Evolutionary conservation across 2,797 vertebrate genomes (phyloP).

Genomic region (Euthynnus affinis): DNA sequence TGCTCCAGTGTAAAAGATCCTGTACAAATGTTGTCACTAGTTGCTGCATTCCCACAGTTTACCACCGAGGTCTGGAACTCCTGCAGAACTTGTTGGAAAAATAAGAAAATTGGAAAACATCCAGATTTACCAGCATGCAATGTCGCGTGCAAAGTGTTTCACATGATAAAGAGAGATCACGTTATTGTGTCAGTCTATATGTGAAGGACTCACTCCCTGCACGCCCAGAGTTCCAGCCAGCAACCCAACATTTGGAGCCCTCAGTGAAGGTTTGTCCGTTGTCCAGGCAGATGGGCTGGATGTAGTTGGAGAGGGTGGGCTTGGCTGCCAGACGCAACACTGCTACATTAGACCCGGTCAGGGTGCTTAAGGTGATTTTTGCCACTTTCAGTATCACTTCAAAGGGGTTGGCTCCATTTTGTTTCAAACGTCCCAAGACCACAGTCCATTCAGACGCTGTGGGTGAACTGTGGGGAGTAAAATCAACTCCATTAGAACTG

Average conservation of each 20-base stretch:
- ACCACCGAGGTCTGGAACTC: constrained; percentile 51
- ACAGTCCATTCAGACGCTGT: constrained; percentile 64
- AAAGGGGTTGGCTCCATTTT: constrained; percentile 54
- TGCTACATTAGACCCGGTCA: constrained; percentile 53
- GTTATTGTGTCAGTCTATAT: neutral
- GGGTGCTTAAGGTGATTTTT: constrained; percentile 66
- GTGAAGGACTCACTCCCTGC: constrained; percentile 57
- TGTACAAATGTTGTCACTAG: constrained; percentile 51
- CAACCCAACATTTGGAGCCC: constrained; percentile 58
- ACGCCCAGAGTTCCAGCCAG: constrained; percentile 53
- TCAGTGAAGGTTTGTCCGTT: constrained; percentile 10
- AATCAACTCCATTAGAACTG: too few relatives aligned
- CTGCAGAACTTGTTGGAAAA: constrained; percentile 45
- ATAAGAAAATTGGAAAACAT: neutral
- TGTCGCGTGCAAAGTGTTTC: neutral
- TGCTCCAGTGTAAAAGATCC: constrained; percentile 37
- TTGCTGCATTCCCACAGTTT: constrained; percentile 33
- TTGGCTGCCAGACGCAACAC: constrained; percentile 41
- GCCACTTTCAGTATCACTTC: constrained; percentile 50
- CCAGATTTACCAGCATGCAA: too few relatives aligned
- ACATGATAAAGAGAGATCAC: neutral
- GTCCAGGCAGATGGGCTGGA: constrained; percentile 73
- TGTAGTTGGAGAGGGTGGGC: constrained; percentile 47
- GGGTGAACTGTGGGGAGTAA: too few relatives aligned
- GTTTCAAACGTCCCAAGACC: constrained; percentile 58